Conservation (phyloP, 2,113 vertebrate species). For the Rhinolophus ferrumequinum region DNA sequence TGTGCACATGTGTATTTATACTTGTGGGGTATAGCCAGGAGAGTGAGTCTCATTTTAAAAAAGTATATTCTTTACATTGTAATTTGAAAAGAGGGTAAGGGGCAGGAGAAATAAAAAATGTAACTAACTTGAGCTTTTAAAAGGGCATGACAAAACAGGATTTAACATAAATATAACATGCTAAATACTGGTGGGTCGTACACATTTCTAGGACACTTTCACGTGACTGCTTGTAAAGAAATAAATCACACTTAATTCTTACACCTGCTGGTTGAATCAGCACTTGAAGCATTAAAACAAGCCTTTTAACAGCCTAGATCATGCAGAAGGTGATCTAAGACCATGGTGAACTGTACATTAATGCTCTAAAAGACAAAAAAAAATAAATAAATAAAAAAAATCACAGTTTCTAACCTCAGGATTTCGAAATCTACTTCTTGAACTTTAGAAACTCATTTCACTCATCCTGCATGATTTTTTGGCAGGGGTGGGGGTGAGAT, state of each 20-base stretch:
- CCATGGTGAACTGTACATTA: not conserved
- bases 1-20: not conserved
- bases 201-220: not conserved
- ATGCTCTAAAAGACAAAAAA: not conserved
- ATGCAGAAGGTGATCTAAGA: not conserved
- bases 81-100: constrained; percentile 27
- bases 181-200: constrained; percentile 25
- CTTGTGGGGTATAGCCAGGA: not conserved
- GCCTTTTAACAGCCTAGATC: not conserved
- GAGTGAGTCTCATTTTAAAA: not conserved
- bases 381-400: not conserved
- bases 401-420: not conserved
- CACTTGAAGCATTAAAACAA: not conserved
- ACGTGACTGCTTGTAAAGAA: not conserved
- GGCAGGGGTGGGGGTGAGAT: accelerated
- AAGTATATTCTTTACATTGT: not conserved
- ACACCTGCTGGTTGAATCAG: not conserved
- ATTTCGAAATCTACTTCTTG: not conserved
- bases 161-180: constrained; percentile 48
- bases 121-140: constrained; percentile 55
- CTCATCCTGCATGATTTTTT: not conserved
- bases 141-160: not conserved
- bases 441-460: constrained; percentile 39
- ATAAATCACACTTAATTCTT: not conserved
- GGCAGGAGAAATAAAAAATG: constrained; percentile 1